These are phyloP conservation scores for Gila robusta DNA, from an alignment of 2,797 vertebrate species.

Conservation along the genomic window DNA sequence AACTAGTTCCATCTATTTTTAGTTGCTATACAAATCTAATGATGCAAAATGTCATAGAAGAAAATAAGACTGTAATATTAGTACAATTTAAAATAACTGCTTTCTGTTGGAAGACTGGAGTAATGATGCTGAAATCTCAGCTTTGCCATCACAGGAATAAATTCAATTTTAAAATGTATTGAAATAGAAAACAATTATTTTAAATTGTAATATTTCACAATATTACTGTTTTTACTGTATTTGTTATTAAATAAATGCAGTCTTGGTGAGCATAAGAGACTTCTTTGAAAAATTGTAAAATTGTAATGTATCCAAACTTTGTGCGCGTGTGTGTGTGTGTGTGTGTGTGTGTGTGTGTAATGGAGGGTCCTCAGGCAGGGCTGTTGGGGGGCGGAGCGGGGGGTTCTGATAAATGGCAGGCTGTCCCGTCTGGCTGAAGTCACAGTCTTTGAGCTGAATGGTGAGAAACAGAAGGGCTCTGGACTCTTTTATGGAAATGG, in stretches of 20 bases:
- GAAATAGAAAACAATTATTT: too few relatives aligned
- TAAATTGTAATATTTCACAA: too few relatives aligned
- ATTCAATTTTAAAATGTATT: too few relatives aligned
- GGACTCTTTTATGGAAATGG: constrained; percentile 92
- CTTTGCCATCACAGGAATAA: too few relatives aligned
- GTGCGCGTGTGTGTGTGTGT: constrained; percentile 5
- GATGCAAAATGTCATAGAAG: background rate
- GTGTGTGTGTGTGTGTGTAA: constrained; percentile 29
- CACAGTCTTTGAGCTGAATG: constrained; percentile 65
- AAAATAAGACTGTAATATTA: too few relatives aligned
- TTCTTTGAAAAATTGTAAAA: too few relatives aligned
- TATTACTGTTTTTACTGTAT: too few relatives aligned
- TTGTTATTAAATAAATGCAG: too few relatives aligned
- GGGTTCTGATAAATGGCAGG: constrained; percentile 61
- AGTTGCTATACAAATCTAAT: background rate
- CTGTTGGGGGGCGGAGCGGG: constrained; percentile 17
- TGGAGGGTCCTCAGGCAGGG: constrained; percentile 43
- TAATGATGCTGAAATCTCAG: too few relatives aligned
- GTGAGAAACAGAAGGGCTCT: constrained; percentile 83
- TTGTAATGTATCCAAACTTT: background rate
- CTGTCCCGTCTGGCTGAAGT: constrained; percentile 50
- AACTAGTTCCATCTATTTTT: background rate
- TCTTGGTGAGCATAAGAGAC: too few relatives aligned
- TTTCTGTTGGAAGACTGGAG: too few relatives aligned
- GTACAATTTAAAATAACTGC: too few relatives aligned